A percentile compares a stretch with the other conserved stretches of the same genome.
Evolutionary conservation across 2,797 vertebrate genomes (phyloP).

Genomic region (Siniperca scherzeri): DNA sequence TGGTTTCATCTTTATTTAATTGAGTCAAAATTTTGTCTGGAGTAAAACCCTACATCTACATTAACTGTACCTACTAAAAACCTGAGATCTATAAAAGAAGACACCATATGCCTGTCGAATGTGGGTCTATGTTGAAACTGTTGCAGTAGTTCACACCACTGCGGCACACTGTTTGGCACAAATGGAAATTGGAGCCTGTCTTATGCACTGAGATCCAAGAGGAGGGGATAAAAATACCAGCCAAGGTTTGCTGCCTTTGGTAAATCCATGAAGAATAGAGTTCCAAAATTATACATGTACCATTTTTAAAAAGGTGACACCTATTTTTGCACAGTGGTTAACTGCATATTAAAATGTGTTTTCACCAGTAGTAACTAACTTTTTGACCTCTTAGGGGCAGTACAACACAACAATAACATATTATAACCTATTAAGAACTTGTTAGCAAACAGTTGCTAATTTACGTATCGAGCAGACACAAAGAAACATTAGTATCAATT

Average conservation of each 20-base stretch:
- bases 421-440: neutral
- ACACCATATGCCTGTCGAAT: neutral
- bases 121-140: constrained; percentile 35
- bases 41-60: constrained; percentile 22
- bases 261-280: constrained; percentile 1
- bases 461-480: neutral
- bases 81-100: constrained; percentile 12
- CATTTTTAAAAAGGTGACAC: constrained; percentile 13
- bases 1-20: constrained; percentile 35
- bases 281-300: neutral
- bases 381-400: neutral
- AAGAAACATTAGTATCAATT: neutral
- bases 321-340: neutral
- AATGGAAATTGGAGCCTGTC: constrained; percentile 43
- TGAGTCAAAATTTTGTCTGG: constrained; percentile 9
- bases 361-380: neutral
- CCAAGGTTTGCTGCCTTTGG: constrained; percentile 25
- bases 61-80: constrained; percentile 7
- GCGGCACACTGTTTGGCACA: constrained; percentile 35
- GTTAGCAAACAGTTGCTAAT: neutral
- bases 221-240: constrained; percentile 32
- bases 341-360: neutral
- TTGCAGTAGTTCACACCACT: constrained; percentile 44
- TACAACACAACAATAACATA: neutral
- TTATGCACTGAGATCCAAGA: constrained; percentile 36